Evolutionary conservation across 2,888 invertebrate genomes (phyloP).

Genomic region (Agonopterix subpropinquella): DNA sequence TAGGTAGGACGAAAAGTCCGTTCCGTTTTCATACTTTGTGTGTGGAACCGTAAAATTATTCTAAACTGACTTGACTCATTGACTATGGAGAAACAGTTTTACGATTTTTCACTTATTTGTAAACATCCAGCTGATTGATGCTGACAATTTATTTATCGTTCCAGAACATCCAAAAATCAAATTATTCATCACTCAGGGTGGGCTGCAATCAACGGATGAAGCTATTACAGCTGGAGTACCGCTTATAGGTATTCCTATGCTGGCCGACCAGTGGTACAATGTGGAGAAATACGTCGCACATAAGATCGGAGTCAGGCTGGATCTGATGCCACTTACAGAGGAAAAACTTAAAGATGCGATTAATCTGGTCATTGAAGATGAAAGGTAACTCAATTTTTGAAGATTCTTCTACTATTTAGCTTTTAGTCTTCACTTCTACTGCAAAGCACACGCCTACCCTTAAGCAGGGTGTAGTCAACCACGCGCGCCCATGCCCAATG

Average conservation of each 20-base stretch:
- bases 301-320: slow-evolving; percentile 32
- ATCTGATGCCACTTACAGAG: slow-evolving; percentile 23
- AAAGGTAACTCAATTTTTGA: slow-evolving; percentile 14
- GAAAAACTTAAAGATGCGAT: slow-evolving; percentile 22
- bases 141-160: slow-evolving; percentile 2
- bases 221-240: slow-evolving; percentile 49
- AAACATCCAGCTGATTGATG: too few species aligned
- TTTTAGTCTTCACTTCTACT: too few species aligned
- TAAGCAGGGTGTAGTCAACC: too few species aligned
- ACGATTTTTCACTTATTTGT: neutral
- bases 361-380: slow-evolving; percentile 16
- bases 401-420: neutral
- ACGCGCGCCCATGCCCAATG: too few species aligned
- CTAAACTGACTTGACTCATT: neutral
- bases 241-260: slow-evolving; percentile 44
- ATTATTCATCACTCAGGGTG: slow-evolving; percentile 58
- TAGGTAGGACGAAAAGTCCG: too few species aligned
- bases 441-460: too few species aligned
- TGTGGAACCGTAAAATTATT: too few species aligned
- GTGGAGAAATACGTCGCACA: slow-evolving; percentile 26
- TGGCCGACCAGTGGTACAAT: slow-evolving; percentile 52
- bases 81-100: neutral
- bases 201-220: slow-evolving; percentile 56
- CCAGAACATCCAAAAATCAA: slow-evolving; percentile 54
- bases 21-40: too few species aligned